These are phyloP conservation scores for Geococcyx californianus DNA, from an alignment of 2,113 vertebrate genomes.

Conservation along the genomic window DNA sequence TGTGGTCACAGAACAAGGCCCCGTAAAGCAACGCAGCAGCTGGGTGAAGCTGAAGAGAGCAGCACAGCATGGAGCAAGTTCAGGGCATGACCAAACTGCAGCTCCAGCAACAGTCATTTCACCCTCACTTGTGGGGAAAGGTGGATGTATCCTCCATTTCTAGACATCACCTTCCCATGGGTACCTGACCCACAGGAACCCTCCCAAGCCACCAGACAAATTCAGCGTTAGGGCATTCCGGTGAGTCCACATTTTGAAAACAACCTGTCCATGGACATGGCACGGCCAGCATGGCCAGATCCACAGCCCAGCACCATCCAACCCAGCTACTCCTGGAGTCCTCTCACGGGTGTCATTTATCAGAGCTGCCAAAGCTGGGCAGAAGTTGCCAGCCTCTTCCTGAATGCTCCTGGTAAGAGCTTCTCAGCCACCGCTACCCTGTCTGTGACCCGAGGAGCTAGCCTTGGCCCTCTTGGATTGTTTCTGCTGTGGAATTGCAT, in stretches of 20 bases:
- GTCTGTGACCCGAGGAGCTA: background rate
- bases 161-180: background rate
- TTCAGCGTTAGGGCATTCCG: rapidly evolving
- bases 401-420: background rate
- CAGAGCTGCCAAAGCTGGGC: rapidly evolving
- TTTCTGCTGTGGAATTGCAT: background rate
- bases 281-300: background rate
- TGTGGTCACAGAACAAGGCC: too few relatives aligned
- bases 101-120: background rate
- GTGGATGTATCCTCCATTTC: background rate
- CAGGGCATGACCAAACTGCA: background rate
- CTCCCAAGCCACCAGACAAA: background rate
- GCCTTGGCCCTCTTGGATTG: rapidly evolving
- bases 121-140: background rate
- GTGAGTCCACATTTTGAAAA: background rate
- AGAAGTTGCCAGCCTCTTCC: background rate
- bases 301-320: background rate
- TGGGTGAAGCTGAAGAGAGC: too few relatives aligned
- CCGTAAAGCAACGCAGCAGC: too few relatives aligned
- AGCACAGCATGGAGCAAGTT: too few relatives aligned
- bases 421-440: background rate
- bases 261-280: rapidly evolving
- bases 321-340: rapidly evolving
- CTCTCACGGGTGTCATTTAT: background rate
- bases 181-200: background rate